phyloP scores from a whole-genome alignment of 2,888 invertebrate genomes.

The Syritta pipiens region DNA sequence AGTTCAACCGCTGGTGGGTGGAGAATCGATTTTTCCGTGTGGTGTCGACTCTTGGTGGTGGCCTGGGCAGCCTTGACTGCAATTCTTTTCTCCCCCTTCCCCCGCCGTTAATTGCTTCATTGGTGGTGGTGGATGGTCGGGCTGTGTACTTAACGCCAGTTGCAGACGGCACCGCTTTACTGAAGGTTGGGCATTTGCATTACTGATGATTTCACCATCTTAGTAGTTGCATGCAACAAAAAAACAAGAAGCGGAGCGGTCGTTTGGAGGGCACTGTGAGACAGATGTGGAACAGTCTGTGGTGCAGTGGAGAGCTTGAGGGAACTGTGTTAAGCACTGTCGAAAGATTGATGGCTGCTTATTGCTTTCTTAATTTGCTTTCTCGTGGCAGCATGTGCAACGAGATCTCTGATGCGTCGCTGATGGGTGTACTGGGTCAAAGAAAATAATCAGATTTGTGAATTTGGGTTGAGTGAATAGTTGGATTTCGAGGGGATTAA shows the following conservation, averaged over 20 bases:
- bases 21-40: neutral
- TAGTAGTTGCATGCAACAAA: neutral
- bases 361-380: too few relatives aligned
- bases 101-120: neutral
- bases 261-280: too few relatives aligned
- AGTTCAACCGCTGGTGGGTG: too few relatives aligned
- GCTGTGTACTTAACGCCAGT: constrained; percentile 15
- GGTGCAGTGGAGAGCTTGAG: neutral
- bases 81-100: neutral
- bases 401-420: too few relatives aligned
- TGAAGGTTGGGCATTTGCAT: constrained; percentile 26
- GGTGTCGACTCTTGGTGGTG: neutral
- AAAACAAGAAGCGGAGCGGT: neutral
- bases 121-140: neutral
- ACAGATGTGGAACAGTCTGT: neutral
- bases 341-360: too few relatives aligned
- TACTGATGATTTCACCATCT: neutral
- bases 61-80: constrained; percentile 32
- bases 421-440: too few relatives aligned
- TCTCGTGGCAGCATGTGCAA: too few relatives aligned
- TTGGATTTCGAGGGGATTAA: too few relatives aligned
- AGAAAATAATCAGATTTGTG: too few relatives aligned
- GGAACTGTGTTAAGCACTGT: too few relatives aligned
- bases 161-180: constrained; percentile 24
- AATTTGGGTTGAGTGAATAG: too few relatives aligned